Base-by-base conservation (phyloP, 2,888 invertebrate species). In the Panzeria rudis region DNA sequence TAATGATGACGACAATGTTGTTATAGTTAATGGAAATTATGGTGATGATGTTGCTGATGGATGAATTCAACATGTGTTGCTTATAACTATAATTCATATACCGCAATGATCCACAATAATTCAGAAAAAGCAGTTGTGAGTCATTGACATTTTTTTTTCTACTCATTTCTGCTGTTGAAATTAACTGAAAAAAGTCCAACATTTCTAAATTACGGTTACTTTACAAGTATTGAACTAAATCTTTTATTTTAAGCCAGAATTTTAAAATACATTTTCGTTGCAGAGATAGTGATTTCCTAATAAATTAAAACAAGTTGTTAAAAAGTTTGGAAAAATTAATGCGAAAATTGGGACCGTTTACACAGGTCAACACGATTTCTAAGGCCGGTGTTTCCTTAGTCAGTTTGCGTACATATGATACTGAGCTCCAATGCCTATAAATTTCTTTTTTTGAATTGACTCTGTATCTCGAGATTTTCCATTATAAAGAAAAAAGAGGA, bases 61-160 rank as follows among this genome's bases (percentile, higher is more conserved):
- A 77, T 71, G 78, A 64, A 82, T 82, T 75, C 82, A 78, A 82
- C 78, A 85, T 82, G 78, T 85, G 75, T 82, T 68, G 59, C 50
- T 75, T 62, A 20, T 23, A 54, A 25, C 41, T 71, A 38, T 69
- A 64, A 77, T 77, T 71, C 71, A 71, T 76, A 59, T 50, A 71
- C 71, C 71, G 50, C 56, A 77, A 71, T 29, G 54, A 76, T 59
- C 75, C 75, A 44, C 62, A 81, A 68, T 54, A 61, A 52, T 71
- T 64, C 29, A 64, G 17, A 54, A 78, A 75, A 75, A 75, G 61
- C 54, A 3, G 44, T 71, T 71, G 35, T 83, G 76, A 83, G 56
- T 83, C 82, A 83, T 66, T 75, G 75, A 71, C 32, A 56, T 56
- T 66, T 59, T 56, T 66, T 59, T 68, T 59, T 54, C 2, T 9